phyloP scores from a whole-genome alignment of 2,888 invertebrate genomes.

The Drosophila villosipedis region DNA sequence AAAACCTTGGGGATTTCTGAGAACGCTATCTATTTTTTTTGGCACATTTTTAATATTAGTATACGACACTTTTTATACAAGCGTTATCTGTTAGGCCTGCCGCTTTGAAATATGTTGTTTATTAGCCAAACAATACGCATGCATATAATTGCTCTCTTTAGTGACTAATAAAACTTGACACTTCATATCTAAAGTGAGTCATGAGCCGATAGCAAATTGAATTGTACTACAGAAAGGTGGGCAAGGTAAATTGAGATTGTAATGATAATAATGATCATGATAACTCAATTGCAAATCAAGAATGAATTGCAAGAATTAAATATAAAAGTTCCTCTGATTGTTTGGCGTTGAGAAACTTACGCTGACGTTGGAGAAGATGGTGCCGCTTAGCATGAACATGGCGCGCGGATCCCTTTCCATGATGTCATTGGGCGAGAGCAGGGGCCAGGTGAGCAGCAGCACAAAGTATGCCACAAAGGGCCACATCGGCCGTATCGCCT shows the following conservation, averaged over 20 bases:
- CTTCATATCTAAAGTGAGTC: conserved; percentile 30
- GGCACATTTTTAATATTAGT: not conserved
- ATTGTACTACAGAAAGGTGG: not conserved
- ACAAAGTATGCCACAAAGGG: conserved; percentile 91
- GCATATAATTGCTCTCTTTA: not conserved
- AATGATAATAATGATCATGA: conserved; percentile 17
- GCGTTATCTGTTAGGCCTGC: not conserved
- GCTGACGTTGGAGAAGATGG: conserved; percentile 98
- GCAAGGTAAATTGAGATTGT: conserved; percentile 9
- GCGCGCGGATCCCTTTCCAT: conserved; percentile 93
- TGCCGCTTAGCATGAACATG: conserved; percentile 95
- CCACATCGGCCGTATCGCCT: conserved; percentile 95
- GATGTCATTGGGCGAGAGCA: conserved; percentile 92
- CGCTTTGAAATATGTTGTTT: not conserved
- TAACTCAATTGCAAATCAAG: not conserved
- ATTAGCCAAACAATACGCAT: not conserved
- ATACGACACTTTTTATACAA: not conserved
- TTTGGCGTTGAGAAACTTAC: conserved; percentile 88
- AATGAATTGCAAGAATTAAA: not conserved
- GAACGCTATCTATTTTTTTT: not conserved
- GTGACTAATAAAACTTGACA: conserved; percentile 1
- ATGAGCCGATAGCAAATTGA: conserved; percentile 14
- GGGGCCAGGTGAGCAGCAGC: conserved; percentile 92
- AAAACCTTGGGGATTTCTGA: too few species aligned
- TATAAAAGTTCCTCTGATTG: not conserved